Conservation (phyloP, 2,797 vertebrate genomes). For the Syngnathus acus region DNA sequence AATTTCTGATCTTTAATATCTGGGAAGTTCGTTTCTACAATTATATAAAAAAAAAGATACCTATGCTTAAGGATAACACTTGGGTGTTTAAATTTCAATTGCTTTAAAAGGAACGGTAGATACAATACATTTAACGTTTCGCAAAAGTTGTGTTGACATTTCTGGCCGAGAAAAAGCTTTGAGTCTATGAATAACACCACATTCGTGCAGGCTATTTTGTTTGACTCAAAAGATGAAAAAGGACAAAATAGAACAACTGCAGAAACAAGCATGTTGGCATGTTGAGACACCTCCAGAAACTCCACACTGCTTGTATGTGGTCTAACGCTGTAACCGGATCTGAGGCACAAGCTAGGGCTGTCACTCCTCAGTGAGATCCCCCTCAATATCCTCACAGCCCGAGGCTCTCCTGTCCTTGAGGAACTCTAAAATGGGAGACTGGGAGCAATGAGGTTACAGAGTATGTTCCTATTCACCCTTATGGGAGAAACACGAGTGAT, state of each 20-base stretch:
- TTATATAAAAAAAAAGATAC: not conserved
- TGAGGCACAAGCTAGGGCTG: constrained; percentile 26
- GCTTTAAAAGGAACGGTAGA: not conserved
- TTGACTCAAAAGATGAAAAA: not conserved
- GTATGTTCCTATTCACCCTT: constrained; percentile 12
- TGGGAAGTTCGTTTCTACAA: not conserved
- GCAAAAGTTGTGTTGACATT: not conserved
- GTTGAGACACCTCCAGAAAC: constrained; percentile 45
- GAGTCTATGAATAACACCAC: not conserved
- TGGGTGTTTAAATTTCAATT: not conserved
- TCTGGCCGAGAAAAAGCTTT: not conserved
- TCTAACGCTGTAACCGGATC: constrained; percentile 50
- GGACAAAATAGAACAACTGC: constrained; percentile 18
- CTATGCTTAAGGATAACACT: not conserved
- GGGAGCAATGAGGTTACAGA: constrained; percentile 18
- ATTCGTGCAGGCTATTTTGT: not conserved
- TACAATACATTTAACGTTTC: not conserved
- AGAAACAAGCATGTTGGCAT: constrained; percentile 7
- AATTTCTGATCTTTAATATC: not conserved
- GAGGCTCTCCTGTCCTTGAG: constrained; percentile 5
- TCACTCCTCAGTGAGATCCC: constrained; percentile 34
- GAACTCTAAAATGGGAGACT: not conserved
- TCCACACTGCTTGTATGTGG: constrained; percentile 56
- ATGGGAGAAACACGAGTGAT: constrained; percentile 34
- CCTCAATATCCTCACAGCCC: constrained; percentile 19